Evolutionary conservation across 2,797 vertebrate genomes (phyloP).

Genomic region (Manis javanica): DNA sequence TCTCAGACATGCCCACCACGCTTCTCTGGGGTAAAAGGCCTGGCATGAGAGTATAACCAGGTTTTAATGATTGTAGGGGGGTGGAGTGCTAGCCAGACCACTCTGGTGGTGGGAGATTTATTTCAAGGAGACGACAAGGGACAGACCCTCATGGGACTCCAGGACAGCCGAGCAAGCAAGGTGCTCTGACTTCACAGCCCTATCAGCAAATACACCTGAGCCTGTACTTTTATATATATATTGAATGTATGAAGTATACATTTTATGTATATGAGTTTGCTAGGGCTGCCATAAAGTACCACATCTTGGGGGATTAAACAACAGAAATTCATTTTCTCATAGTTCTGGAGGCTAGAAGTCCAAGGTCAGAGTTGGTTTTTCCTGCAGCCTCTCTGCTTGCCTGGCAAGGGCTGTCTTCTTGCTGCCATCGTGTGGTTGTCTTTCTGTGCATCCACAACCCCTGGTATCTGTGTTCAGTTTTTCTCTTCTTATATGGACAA

Average conservation of each 20-base stretch:
- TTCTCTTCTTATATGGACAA: no score
- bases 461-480: no score
- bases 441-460: no score
- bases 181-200: not conserved
- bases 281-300: not conserved
- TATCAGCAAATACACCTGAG: not conserved
- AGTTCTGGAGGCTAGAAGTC: not conserved
- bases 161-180: not conserved
- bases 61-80: not conserved
- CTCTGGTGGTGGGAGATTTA: not conserved
- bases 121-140: not conserved
- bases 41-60: not conserved
- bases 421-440: not conserved
- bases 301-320: not conserved
- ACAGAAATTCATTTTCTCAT: not conserved
- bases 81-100: not conserved
- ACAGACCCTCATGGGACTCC: not conserved
- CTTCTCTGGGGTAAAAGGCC: not conserved
- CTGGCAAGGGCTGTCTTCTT: not conserved
- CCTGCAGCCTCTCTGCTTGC: not conserved
- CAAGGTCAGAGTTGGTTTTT: not conserved
- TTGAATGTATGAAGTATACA: not conserved
- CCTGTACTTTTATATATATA: not conserved
- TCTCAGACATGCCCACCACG: rapidly evolving
- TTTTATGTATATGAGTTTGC: not conserved